phyloP scores from a whole-genome alignment of 2,797 vertebrate species.

The Peromyscus nudipes region DNA sequence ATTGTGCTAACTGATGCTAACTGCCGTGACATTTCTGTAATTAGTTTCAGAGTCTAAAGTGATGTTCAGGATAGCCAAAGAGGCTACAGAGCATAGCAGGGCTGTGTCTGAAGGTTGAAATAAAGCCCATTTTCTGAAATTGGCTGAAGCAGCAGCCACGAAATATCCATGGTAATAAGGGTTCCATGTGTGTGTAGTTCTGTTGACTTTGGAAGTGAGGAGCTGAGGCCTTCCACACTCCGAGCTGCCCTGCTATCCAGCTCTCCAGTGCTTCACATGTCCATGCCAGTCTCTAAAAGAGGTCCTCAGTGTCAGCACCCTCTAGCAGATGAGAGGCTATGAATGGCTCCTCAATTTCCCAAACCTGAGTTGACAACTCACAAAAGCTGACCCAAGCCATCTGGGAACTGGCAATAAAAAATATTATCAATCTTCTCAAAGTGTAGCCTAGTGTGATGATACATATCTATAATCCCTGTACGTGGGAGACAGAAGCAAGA shows the following conservation, averaged over 20 bases:
- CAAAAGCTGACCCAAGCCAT: background rate
- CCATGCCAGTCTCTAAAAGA: background rate
- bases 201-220: background rate
- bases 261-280: background rate
- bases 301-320: background rate
- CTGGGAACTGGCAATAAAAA: background rate
- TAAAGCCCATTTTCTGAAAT: slow-evolving; percentile 52
- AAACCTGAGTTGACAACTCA: background rate
- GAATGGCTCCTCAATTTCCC: background rate
- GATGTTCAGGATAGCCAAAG: background rate
- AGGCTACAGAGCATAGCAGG: background rate
- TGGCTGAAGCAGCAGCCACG: background rate
- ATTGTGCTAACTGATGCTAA: slow-evolving; percentile 19
- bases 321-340: background rate
- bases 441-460: background rate
- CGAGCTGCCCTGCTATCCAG: background rate
- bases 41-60: slow-evolving; percentile 30
- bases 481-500: background rate
- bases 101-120: background rate
- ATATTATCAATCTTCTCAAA: background rate
- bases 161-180: background rate
- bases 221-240: background rate
- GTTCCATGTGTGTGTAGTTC: background rate
- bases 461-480: background rate
- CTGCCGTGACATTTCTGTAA: slow-evolving; percentile 26